Evolutionary conservation across 2,113 vertebrate genomes (phyloP), one percentile per base, ranked within the genome.

Genomic region (Pseudorhombus dupliciocellatus): DNA sequence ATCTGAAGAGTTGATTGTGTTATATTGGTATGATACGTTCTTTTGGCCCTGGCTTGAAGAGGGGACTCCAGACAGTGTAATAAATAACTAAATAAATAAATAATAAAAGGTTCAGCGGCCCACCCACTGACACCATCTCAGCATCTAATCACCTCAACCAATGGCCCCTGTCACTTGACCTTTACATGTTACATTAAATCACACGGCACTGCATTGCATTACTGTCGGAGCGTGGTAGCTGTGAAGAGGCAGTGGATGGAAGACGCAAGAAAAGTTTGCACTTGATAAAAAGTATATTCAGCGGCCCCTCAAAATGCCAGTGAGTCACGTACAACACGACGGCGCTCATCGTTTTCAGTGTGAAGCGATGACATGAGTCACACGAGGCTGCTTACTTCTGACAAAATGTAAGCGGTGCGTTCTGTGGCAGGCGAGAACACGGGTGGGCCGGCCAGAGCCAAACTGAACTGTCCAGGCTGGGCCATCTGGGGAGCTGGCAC

Each of bases 401-500:
- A 64, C 66, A 40, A 73, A 80, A 73, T 66, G 51, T 58, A 70
- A 79, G 77, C 66, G 63, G 53, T 7, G 66, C 79, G 81, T 34
- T 65, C 76, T 84, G 83, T 81, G 69, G 69, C 71, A 77, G 61
- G 37, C 34, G 62, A 61, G 80, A 71, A 79, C 83, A 77, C 51
- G 75, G 79, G 75, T 70, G 78, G 73, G 56, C 66, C 26, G 83
- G 65, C 62, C 70, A 42, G 52, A 73, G 79, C 77, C 62, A 80
- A 63, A 73, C 62, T 79, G 68, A 85, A 82, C 70, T 81, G 64
- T 81, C 78, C 84, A 80, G 66, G 73, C 72, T 63, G 51, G 65
- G 63, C 84, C 87, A 90, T 89, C 84, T 89, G 83, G 86, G 80
- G 59, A 84, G 40, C 82, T 89, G 89, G 84, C 85, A 83, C 58